Conservation (phyloP, 2,888 invertebrate species). For the Drosophila fungiperda region DNA sequence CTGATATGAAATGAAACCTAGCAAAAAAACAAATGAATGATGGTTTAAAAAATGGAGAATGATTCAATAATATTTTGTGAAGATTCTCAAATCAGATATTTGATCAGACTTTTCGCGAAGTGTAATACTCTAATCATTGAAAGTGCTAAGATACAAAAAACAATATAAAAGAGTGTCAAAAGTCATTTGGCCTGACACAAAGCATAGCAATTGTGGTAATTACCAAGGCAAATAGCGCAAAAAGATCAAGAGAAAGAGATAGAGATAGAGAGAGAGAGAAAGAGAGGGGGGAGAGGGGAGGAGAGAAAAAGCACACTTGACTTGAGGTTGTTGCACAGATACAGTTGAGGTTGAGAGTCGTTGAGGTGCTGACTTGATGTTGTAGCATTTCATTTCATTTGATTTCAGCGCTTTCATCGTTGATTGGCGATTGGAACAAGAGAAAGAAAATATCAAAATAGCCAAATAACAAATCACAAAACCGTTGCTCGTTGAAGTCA, state of each 20-base stretch:
- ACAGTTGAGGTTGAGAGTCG: conserved; percentile 7
- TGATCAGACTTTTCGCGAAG: background rate
- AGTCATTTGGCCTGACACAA: conserved; percentile 31
- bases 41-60: background rate
- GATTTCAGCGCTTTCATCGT: conserved; percentile 52
- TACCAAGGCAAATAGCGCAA: conserved; percentile 15
- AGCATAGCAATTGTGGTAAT: conserved; percentile 5
- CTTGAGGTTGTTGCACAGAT: conserved; percentile 6
- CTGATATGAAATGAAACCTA: background rate
- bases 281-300: background rate
- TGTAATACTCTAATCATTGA: background rate
- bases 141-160: conserved; percentile 4
- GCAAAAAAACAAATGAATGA: background rate
- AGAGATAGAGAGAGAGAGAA: background rate
- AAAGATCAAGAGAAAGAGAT: background rate
- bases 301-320: background rate
- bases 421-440: conserved; percentile 44
- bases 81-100: background rate
- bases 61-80: background rate
- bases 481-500: conserved; percentile 17
- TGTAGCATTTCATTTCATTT: conserved; percentile 40
- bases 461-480: background rate
- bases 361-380: conserved; percentile 13
- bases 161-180: conserved; percentile 40
- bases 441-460: background rate